Conservation (phyloP, 1,140 invertebrate genomes). For the Macrosteles quadrilineatus region DNA sequence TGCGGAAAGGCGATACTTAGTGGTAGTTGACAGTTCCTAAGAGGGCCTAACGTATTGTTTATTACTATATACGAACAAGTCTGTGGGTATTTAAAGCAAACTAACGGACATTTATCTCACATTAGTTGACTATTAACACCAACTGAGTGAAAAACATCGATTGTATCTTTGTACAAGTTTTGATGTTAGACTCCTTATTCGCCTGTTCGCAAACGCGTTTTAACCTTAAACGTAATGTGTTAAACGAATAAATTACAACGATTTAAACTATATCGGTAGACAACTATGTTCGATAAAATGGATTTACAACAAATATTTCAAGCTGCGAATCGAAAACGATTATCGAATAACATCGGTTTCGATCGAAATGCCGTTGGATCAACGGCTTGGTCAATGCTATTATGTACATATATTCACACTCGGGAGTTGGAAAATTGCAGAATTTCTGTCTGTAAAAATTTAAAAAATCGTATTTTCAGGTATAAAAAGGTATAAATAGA, state of each 20-base stretch:
- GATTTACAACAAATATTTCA: not conserved
- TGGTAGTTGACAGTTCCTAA: too few relatives aligned
- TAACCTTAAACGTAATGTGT: not conserved
- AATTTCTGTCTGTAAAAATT: slow-evolving; percentile 9
- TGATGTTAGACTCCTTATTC: slow-evolving; percentile 16
- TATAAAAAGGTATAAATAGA: slow-evolving; percentile 22
- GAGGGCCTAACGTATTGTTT: too few relatives aligned
- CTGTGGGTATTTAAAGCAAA: too few relatives aligned
- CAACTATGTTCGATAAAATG: not conserved
- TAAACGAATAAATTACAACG: not conserved
- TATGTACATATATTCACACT: not conserved
- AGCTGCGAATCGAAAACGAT: not conserved
- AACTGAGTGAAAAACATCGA: not conserved
- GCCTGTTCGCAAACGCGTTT: not conserved
- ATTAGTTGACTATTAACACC: not conserved
- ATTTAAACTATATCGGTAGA: not conserved
- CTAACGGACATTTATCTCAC: too few relatives aligned
- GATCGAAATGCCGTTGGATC: too few relatives aligned
- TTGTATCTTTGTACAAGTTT: slow-evolving; percentile 10
- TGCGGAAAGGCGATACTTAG: too few relatives aligned
- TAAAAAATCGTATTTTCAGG: slow-evolving; percentile 11
- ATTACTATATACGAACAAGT: too few relatives aligned
- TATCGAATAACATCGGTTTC: not conserved
- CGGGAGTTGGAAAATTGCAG: not conserved
- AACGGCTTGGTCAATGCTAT: too few relatives aligned